A percentile compares a stretch with the other conserved stretches of the same genome.
These are phyloP conservation scores for Notarius quadriscutis DNA, from an alignment of 2,113 vertebrate genomes.

Conservation along the genomic window DNA sequence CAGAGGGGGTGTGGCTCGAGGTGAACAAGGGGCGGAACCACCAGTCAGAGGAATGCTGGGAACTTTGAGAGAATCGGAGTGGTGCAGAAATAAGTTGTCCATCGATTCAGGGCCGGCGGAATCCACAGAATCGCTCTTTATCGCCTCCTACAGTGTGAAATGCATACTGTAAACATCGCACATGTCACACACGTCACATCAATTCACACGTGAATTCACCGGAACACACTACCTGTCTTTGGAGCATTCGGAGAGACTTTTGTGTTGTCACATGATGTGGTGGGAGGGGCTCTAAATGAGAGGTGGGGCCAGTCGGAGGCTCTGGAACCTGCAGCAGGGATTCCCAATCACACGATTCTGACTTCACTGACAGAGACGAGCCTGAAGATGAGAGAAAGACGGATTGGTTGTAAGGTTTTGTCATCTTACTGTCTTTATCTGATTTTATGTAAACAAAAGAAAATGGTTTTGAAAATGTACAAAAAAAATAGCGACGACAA, in stretches of 20 bases:
- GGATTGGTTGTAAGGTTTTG: not conserved
- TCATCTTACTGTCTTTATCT: not conserved
- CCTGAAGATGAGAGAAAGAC: slow-evolving; percentile 62
- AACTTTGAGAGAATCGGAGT: slow-evolving; percentile 48
- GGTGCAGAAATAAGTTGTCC: slow-evolving; percentile 61
- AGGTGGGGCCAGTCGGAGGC: slow-evolving; percentile 58
- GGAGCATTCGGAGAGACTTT: slow-evolving; percentile 65
- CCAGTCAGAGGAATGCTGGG: slow-evolving; percentile 36
- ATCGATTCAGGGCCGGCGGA: slow-evolving; percentile 48
- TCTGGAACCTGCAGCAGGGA: slow-evolving; percentile 72
- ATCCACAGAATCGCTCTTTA: slow-evolving; percentile 68
- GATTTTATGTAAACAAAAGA: not conserved
- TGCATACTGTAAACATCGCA: not conserved
- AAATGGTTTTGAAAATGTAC: not conserved
- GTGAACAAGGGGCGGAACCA: slow-evolving; percentile 57
- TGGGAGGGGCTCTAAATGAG: slow-evolving; percentile 52
- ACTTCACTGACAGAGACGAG: slow-evolving; percentile 78
- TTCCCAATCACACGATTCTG: slow-evolving; percentile 68
- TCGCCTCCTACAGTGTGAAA: slow-evolving; percentile 76
- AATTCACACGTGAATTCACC: not conserved
- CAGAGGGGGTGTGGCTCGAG: slow-evolving; percentile 56
- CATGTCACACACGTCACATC: not conserved
- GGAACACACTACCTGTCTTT: slow-evolving; percentile 75
- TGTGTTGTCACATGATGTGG: slow-evolving; percentile 17
- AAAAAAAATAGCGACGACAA: not conserved